phyloP scores from a whole-genome alignment of 2,113 vertebrate genomes.

The Smithornis capensis region DNA sequence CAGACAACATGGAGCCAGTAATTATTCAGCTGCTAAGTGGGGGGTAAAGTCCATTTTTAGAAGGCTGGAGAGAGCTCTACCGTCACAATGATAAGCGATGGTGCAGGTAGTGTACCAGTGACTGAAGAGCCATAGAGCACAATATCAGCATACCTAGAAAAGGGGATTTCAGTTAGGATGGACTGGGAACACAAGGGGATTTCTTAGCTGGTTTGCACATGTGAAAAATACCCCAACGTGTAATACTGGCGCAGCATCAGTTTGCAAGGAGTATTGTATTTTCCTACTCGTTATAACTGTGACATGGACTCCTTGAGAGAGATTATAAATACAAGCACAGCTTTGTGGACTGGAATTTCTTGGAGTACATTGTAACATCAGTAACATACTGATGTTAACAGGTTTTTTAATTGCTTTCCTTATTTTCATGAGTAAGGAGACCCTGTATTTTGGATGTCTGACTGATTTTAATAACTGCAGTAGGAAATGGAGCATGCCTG shows the following conservation, averaged over 20 bases:
- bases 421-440: not conserved
- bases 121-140: not conserved
- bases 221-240: not conserved
- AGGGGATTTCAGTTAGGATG: not conserved
- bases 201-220: not conserved
- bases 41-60: not conserved
- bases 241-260: not conserved
- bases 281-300: not conserved
- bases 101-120: not conserved
- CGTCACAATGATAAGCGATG: not conserved
- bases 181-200: not conserved
- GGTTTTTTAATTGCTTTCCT: not conserved
- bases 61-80: not conserved
- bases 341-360: not conserved
- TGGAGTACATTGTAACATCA: not conserved
- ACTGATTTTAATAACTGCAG: not conserved
- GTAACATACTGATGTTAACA: not conserved
- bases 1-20: slow-evolving; percentile 10
- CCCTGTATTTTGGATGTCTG: not conserved
- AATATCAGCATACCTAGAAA: not conserved
- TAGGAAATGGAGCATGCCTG: not conserved
- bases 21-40: not conserved
- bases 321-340: not conserved
- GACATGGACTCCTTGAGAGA: not conserved
- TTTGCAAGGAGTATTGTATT: not conserved